Percentiles rank a stretch among this genome's conserved stretches.
Conservation (phyloP, 2,888 invertebrate genomes). For the Sthenelais limicola region DNA sequence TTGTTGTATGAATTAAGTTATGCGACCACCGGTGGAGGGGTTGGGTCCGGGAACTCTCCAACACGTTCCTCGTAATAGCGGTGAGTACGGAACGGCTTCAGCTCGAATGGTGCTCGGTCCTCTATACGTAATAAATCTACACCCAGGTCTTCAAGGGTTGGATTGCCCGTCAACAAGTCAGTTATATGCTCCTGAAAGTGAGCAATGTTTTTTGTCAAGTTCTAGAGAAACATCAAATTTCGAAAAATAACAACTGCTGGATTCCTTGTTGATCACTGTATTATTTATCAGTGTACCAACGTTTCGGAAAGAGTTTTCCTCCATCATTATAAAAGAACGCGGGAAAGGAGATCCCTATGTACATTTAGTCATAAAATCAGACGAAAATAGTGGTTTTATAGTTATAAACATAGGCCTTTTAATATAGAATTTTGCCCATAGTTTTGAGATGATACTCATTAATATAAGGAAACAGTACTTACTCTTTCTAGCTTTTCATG, state of each 20-base stretch:
- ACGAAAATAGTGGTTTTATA: too few relatives aligned
- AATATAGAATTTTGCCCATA: too few relatives aligned
- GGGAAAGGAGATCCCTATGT: too few relatives aligned
- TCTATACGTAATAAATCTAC: slow-evolving; percentile 84
- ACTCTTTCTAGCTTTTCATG: slow-evolving; percentile 88
- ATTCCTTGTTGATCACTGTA: too few relatives aligned
- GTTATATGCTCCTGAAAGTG: slow-evolving; percentile 81
- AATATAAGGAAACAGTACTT: slow-evolving; percentile 63
- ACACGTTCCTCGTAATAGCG: slow-evolving; percentile 83
- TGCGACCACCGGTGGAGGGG: slow-evolving; percentile 53
- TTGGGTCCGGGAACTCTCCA: slow-evolving; percentile 80
- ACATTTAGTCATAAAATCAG: too few relatives aligned
- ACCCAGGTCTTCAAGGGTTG: slow-evolving; percentile 91
- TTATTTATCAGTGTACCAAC: too few relatives aligned
- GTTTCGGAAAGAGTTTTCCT: too few relatives aligned
- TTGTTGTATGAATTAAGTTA: too few relatives aligned
- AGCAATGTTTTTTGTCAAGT: neutral
- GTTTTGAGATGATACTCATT: neutral
- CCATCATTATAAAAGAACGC: too few relatives aligned
- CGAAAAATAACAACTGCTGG: too few relatives aligned
- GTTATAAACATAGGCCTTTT: too few relatives aligned
- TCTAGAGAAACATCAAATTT: too few relatives aligned
- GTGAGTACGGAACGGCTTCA: slow-evolving; percentile 80
- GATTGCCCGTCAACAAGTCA: slow-evolving; percentile 78
- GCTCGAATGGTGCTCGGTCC: slow-evolving; percentile 86